A percentile compares a stretch with the other conserved stretches of the same genome.
These are phyloP conservation scores for Labroides dimidiatus DNA, from an alignment of 2,797 vertebrate species.

Conservation along the genomic window DNA sequence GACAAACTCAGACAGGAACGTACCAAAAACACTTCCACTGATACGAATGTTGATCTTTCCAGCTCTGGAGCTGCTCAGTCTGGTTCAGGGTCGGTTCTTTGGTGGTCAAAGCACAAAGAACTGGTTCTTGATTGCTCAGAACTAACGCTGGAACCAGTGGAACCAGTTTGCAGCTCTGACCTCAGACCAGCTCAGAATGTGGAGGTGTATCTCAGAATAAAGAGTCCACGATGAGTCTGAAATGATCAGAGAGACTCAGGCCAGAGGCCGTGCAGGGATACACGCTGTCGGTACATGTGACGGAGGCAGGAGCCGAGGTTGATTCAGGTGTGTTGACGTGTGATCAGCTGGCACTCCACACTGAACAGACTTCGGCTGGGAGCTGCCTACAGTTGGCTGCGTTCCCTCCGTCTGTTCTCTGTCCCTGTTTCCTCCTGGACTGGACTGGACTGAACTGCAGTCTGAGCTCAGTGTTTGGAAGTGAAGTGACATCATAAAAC, in stretches of 20 bases:
- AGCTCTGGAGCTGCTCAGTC: no score
- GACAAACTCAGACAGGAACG: no score
- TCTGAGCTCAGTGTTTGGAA: constrained; percentile 2
- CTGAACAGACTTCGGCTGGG: constrained; percentile 2
- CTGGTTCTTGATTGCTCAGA: no score
- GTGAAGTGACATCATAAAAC: constrained; percentile 21
- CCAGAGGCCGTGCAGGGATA: not conserved
- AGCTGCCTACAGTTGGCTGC: not conserved
- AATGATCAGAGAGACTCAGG: not conserved
- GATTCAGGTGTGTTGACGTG: constrained; percentile 3
- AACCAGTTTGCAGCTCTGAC: no score
- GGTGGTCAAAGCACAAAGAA: no score
- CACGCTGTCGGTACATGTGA: not conserved
- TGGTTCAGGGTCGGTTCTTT: no score
- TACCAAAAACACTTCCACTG: no score
- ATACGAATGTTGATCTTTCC: no score
- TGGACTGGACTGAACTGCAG: not conserved
- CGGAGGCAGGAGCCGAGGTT: not conserved
- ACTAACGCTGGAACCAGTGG: no score
- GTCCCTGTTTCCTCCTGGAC: not conserved
- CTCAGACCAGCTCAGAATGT: no score
- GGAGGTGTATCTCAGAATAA: no score
- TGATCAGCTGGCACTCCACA: constrained; percentile 11
- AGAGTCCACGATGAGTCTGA: no score
- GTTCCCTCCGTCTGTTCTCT: not conserved